Evolutionary conservation across 2,888 invertebrate genomes (phyloP), one percentile per base, ranked within the genome.

Genomic region (Agapostemon virescens): DNA sequence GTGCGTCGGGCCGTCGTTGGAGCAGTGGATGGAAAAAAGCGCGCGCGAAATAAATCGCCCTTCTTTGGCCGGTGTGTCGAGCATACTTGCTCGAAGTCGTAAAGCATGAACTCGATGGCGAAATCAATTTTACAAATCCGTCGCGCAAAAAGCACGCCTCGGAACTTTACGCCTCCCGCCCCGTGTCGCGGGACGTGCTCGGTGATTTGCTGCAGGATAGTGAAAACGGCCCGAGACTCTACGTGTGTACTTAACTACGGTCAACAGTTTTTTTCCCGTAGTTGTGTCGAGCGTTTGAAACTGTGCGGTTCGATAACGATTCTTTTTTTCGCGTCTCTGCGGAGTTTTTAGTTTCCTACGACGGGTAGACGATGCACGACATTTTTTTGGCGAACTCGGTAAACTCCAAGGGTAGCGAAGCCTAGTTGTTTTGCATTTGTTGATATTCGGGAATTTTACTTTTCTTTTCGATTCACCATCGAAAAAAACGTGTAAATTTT

Each of bases 71-170:
- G 23, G 52, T 26, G 55, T 49, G 79, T 75, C 71, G 71, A 30
- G 55, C 71, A 77, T 77, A 74, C 38, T n/a, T 49, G 63, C 40
- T 61, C 58, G 45, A 77, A 72, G 80, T 79, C 86, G 81, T 86
- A 86, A 85, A 86, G 69, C 85, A 84, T 77, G 82, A 69, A 73
- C 79, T 87, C 78, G 77, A 84, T 80, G 78, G 84, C 64, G 80
- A 82, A 85, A 86, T 86, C 86, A 85, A 86, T 86, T 86, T 86
- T 76, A 73, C 81, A 85, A 86, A 86, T 86, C 84, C 78, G 58
- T 71, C 86, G 71, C 7, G 76, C 73, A 86, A 85, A 84, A 85
- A 76, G 38, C 64, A 33, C 23, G 45, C 42, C 61, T 26, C 49
- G 73, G 73, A 82, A 81, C 55, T 81, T 81, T 69, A 64, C 81